phyloP scores from a whole-genome alignment of 2,888 invertebrate species.

The Euproctis similis region DNA sequence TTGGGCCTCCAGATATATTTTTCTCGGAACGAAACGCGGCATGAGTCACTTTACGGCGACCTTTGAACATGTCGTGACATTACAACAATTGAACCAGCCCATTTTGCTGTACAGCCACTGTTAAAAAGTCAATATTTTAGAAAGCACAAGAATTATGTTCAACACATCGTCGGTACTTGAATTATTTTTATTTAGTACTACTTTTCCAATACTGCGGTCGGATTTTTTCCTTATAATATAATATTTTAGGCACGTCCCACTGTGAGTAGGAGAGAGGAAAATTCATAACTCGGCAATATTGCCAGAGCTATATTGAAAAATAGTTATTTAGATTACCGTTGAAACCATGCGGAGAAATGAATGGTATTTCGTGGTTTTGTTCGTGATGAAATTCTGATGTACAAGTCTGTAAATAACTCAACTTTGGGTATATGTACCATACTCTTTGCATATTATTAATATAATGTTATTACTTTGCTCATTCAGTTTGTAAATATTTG shows the following conservation, averaged over 20 bases:
- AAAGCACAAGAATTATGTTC: constrained; percentile 9
- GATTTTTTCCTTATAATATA: constrained; percentile 33
- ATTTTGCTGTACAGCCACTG: no score
- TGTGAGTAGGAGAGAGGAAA: constrained; percentile 44
- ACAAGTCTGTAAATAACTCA: no score
- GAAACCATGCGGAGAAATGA: constrained; percentile 26
- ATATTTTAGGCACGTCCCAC: constrained; percentile 56
- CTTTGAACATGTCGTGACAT: no score
- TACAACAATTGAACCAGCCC: no score
- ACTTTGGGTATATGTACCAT: no score
- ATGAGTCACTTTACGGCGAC: no score
- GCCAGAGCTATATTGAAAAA: constrained; percentile 61
- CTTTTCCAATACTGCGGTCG: constrained; percentile 24
- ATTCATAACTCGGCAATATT: constrained; percentile 58
- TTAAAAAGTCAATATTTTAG: constrained; percentile 2
- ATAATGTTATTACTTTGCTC: no score
- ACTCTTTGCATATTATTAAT: no score
- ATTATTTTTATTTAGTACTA: constrained; percentile 47
- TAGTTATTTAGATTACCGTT: constrained; percentile 59
- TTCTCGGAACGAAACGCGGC: no score
- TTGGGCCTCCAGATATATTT: no score
- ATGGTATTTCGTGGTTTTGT: constrained; percentile 21
- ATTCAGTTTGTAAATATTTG: no score
- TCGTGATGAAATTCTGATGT: constrained; percentile 16
- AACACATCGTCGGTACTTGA: constrained; percentile 20